A percentile compares a stretch with the other conserved stretches of the same genome.
These are phyloP conservation scores for Nomada goodeniana DNA, from an alignment of 2,888 invertebrate genomes.

Conservation along the genomic window DNA sequence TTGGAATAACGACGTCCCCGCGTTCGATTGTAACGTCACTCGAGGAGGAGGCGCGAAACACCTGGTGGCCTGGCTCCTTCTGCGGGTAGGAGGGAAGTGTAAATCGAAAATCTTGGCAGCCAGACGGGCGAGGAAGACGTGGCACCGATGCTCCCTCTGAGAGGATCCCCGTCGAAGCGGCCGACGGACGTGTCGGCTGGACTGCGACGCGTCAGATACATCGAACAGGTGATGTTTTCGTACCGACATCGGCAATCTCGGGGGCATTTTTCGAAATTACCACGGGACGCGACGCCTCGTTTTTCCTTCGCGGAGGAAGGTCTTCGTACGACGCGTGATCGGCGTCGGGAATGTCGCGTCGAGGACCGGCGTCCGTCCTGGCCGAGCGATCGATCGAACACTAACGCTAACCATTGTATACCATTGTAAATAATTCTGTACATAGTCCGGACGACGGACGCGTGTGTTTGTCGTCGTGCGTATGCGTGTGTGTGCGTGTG, in stretches of 20 bases:
- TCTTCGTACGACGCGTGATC: not conserved
- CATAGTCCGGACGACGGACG: conserved; percentile 59
- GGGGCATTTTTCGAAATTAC: conserved; percentile 20
- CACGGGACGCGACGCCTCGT: not conserved
- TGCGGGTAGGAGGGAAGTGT: not conserved
- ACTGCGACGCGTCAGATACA: no score
- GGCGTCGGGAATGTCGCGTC: conserved; percentile 37
- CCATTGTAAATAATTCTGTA: conserved; percentile 75
- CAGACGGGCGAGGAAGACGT: not conserved
- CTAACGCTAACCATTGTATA: conserved; percentile 64
- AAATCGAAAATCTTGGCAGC: not conserved
- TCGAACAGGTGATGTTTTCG: not conserved
- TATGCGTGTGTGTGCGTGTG: conserved; percentile 14
- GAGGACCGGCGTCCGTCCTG: conserved; percentile 11
- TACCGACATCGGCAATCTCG: conserved; percentile 9
- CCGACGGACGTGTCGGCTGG: not conserved
- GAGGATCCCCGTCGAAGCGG: not conserved
- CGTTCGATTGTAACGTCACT: not conserved
- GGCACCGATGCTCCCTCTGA: no score
- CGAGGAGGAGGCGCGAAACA: not conserved
- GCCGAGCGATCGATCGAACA: conserved; percentile 36
- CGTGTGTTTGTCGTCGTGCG: conserved; percentile 1
- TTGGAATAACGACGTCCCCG: not conserved
- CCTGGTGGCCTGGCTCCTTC: not conserved
- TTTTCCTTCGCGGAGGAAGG: no score